Percentiles rank a stretch among this genome's conserved stretches.
Evolutionary conservation across 2,888 invertebrate species (phyloP).

Genomic region (Elegia similella): DNA sequence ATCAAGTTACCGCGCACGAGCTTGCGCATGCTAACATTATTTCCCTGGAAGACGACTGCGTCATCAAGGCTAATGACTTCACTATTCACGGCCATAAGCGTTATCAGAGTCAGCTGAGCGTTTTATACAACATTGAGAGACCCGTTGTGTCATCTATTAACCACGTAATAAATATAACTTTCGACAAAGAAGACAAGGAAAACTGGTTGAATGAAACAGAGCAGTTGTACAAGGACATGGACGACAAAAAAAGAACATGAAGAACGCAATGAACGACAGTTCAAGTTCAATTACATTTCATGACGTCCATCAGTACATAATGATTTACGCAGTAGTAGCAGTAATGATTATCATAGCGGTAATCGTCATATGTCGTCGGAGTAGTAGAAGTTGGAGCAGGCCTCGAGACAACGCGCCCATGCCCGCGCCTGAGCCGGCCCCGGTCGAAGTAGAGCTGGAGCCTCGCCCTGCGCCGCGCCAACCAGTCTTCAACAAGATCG

Average conservation of each 20-base stretch:
- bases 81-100: background rate
- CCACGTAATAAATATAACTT: background rate
- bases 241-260: background rate
- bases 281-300: background rate
- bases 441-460: background rate
- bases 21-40: background rate
- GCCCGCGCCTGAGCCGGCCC: background rate
- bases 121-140: background rate
- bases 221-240: background rate
- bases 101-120: background rate
- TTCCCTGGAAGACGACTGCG: background rate
- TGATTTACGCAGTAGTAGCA: background rate
- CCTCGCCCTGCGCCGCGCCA: background rate
- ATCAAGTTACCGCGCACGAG: too few relatives aligned
- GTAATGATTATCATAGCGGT: background rate
- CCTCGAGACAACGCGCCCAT: background rate
- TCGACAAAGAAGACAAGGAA: background rate
- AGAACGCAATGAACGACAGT: background rate
- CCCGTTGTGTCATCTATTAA: background rate
- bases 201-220: background rate
- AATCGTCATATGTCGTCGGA: background rate
- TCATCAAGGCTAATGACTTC: background rate
- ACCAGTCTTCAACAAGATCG: background rate
- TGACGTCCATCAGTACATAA: background rate
- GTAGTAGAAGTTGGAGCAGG: background rate